Conservation (phyloP, 2,113 vertebrate species). For the Setophaga coronata region DNA sequence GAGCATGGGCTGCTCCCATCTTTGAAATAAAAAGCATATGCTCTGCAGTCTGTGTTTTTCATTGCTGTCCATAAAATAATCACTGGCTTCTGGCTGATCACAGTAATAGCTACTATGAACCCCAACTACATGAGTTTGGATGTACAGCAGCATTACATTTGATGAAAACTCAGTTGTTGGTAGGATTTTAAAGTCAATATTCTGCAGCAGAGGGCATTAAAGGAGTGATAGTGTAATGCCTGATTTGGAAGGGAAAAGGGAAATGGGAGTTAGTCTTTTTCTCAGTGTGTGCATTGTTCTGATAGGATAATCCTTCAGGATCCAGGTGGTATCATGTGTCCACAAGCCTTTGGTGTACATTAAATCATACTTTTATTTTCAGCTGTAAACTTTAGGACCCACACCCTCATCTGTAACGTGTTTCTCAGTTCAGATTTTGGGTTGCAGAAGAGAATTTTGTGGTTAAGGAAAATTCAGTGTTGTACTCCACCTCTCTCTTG, state of each 20-base stretch:
- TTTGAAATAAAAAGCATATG: conserved; percentile 30
- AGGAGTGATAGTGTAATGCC: not conserved
- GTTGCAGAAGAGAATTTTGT: not conserved
- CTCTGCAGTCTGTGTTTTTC: conserved; percentile 3
- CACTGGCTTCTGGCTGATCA: not conserved
- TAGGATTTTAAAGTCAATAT: not conserved
- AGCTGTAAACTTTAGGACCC: not conserved
- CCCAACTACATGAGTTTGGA: not conserved
- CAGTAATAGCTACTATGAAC: not conserved
- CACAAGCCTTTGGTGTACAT: not conserved
- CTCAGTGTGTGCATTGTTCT: not conserved
- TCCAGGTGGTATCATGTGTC: not conserved
- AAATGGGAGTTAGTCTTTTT: not conserved
- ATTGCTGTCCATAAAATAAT: not conserved
- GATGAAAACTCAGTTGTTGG: not conserved
- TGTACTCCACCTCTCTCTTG: not conserved
- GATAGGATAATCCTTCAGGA: not conserved
- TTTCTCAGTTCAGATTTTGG: not conserved
- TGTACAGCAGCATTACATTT: not conserved
- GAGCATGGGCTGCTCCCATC: not conserved
- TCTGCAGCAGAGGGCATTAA: conserved; percentile 15
- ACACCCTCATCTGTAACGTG: not conserved
- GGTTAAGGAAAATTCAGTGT: not conserved
- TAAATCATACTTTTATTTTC: conserved; percentile 10
- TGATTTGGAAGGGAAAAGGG: not conserved